Conservation (phyloP, 2,797 vertebrate genomes). For the Aythya fuligula region DNA sequence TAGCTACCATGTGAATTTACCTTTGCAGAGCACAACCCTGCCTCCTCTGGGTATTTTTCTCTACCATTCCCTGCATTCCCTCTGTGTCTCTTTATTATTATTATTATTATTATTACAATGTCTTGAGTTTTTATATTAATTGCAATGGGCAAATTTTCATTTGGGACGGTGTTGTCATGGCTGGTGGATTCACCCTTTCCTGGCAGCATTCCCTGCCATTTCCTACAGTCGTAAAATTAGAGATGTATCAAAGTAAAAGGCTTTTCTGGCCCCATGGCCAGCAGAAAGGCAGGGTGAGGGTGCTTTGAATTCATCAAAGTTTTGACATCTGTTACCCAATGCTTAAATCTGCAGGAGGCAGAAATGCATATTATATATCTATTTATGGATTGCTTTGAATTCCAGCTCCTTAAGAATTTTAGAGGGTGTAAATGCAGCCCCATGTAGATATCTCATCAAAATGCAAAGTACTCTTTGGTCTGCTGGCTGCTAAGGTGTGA, state of each 20-base stretch:
- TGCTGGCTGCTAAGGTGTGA: background rate
- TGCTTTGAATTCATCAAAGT: background rate
- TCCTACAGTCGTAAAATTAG: background rate
- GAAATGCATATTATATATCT: background rate
- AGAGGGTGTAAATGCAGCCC: background rate
- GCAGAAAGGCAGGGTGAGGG: background rate
- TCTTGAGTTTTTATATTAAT: background rate
- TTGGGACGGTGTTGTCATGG: background rate
- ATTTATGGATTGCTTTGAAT: background rate
- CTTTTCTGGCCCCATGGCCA: background rate
- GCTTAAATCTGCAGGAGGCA: background rate
- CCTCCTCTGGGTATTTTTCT: background rate
- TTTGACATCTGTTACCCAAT: background rate
- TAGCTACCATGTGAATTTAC: background rate
- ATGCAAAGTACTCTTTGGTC: background rate
- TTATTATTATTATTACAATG: background rate
- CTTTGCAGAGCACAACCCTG: slow-evolving; percentile 30
- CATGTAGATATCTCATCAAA: background rate
- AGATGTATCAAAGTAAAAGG: slow-evolving; percentile 1
- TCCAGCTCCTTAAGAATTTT: background rate
- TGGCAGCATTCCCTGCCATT: background rate
- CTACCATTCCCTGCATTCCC: background rate
- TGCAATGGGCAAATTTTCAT: background rate
- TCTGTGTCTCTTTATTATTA: background rate
- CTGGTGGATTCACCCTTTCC: background rate